A percentile compares a stretch with the other conserved stretches of the same genome.
These are phyloP conservation scores for Ictalurus punctatus DNA, from an alignment of 2,113 vertebrate species.

Conservation along the genomic window DNA sequence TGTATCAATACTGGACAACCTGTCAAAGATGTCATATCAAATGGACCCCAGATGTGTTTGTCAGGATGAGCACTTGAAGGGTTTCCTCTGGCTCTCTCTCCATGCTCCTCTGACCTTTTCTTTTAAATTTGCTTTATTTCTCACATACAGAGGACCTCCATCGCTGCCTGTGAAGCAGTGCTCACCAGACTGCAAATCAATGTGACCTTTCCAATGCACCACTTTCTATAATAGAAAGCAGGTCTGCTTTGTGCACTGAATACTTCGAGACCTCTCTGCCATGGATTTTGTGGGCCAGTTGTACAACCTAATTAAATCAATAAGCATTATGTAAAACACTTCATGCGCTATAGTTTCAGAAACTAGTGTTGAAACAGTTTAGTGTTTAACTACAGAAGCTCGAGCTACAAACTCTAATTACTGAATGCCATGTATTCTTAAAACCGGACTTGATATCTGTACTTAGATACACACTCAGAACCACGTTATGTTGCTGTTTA, in stretches of 20 bases:
- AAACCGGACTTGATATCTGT: not conserved
- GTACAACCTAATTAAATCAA: not conserved
- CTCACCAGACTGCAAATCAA: constrained; percentile 40
- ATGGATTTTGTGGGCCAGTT: not conserved
- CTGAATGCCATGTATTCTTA: not conserved
- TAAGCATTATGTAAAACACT: not conserved
- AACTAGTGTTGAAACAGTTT: not conserved
- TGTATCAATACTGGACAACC: constrained; percentile 29
- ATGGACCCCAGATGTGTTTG: constrained; percentile 39
- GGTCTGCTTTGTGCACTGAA: constrained; percentile 4
- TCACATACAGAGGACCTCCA: constrained; percentile 8
- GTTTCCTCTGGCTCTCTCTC: constrained; percentile 25
- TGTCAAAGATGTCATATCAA: constrained; percentile 42
- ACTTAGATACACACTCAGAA: not conserved
- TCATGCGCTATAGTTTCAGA: not conserved
- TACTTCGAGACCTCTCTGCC: not conserved
- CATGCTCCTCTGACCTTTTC: constrained; percentile 7
- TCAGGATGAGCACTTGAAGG: constrained; percentile 21
- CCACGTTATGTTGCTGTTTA: not conserved
- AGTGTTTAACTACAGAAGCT: not conserved
- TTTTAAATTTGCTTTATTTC: constrained; percentile 7
- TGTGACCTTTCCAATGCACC: constrained; percentile 41
- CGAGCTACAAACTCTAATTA: not conserved
- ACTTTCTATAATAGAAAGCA: constrained; percentile 15
- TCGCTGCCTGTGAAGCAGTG: constrained; percentile 9